phyloP scores from a whole-genome alignment of 1,140 invertebrate genomes.

The Philaenus spumarius region DNA sequence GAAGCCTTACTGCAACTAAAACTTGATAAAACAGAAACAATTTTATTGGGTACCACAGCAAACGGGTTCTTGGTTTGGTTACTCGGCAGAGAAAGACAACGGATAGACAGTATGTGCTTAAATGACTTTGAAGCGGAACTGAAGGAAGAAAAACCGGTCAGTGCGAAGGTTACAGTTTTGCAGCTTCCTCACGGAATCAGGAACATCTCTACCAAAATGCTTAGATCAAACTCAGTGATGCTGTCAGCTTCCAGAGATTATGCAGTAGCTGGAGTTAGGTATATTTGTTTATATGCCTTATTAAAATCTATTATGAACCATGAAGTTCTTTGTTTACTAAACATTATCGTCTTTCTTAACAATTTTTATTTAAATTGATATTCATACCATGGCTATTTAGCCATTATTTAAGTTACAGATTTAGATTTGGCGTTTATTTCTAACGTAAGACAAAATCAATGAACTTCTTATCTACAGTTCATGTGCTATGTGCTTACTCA shows the following conservation, averaged over 20 bases:
- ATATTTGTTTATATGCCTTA: not conserved
- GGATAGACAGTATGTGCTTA: conserved; percentile 22
- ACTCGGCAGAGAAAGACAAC: conserved; percentile 31
- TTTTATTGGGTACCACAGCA: conserved; percentile 75
- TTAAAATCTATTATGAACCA: not conserved
- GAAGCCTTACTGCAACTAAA: conserved; percentile 76
- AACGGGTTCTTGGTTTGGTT: conserved; percentile 76
- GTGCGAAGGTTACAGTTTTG: conserved; percentile 52
- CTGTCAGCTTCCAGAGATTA: conserved; percentile 85
- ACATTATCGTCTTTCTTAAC: not conserved
- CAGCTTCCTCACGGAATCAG: conserved; percentile 80
- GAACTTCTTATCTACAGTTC: too few relatives aligned
- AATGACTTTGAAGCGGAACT: conserved; percentile 20
- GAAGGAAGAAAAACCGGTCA: not conserved
- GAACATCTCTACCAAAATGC: conserved; percentile 81
- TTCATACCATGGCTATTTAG: too few relatives aligned
- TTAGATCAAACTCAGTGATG: conserved; percentile 84
- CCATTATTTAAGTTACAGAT: too few relatives aligned
- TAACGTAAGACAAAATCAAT: too few relatives aligned
- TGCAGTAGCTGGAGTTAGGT: conserved; percentile 89
- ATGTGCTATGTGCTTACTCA: too few relatives aligned
- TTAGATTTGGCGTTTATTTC: too few relatives aligned
- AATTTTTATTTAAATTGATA: too few relatives aligned
- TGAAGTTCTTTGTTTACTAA: too few relatives aligned
- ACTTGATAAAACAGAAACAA: conserved; percentile 69